Percentiles rank a stretch among this genome's conserved stretches.
These are phyloP conservation scores for Andricus curvator DNA, from an alignment of 2,888 invertebrate species.

Conservation along the genomic window DNA sequence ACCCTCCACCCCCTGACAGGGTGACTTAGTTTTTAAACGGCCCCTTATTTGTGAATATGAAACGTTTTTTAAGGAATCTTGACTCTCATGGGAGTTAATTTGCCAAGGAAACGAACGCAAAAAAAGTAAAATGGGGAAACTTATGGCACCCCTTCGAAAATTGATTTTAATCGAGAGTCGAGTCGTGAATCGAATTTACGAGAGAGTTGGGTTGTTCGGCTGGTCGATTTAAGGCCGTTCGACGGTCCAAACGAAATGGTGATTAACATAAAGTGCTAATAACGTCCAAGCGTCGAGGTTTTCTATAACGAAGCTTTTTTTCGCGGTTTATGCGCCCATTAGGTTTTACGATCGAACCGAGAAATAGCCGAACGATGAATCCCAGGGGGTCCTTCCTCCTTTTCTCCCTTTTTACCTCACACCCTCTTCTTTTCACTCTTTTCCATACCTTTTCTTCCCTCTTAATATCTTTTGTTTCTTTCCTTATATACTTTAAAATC, in stretches of 20 bases:
- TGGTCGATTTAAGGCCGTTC: slow-evolving; percentile 72
- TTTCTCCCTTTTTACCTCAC: slow-evolving; percentile 29
- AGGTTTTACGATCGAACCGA: slow-evolving; percentile 77
- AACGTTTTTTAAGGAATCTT: not conserved
- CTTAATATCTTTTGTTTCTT: slow-evolving; percentile 4
- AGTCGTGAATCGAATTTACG: slow-evolving; percentile 73
- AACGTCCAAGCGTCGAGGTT: slow-evolving; percentile 71
- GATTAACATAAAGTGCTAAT: slow-evolving; percentile 78
- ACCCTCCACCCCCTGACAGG: no score
- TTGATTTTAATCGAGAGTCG: slow-evolving; percentile 72
- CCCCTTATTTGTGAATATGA: not conserved
- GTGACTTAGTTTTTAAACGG: no score
- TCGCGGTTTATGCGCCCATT: slow-evolving; percentile 75
- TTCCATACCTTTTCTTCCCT: slow-evolving; percentile 42
- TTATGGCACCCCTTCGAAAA: slow-evolving; percentile 59
- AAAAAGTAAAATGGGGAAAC: slow-evolving; percentile 12
- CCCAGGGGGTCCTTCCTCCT: slow-evolving; percentile 60
- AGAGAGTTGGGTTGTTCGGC: slow-evolving; percentile 67
- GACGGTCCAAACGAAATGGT: slow-evolving; percentile 70
- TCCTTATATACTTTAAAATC: not conserved
- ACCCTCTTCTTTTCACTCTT: slow-evolving; percentile 45
- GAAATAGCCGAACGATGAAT: slow-evolving; percentile 70
- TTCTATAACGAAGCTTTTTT: slow-evolving; percentile 72
- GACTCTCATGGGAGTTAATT: not conserved
- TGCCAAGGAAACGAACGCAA: slow-evolving; percentile 1